A percentile compares a stretch with the other conserved stretches of the same genome.
These are phyloP conservation scores for Coenonympha arcania DNA, from an alignment of 2,888 invertebrate species.

Conservation along the genomic window DNA sequence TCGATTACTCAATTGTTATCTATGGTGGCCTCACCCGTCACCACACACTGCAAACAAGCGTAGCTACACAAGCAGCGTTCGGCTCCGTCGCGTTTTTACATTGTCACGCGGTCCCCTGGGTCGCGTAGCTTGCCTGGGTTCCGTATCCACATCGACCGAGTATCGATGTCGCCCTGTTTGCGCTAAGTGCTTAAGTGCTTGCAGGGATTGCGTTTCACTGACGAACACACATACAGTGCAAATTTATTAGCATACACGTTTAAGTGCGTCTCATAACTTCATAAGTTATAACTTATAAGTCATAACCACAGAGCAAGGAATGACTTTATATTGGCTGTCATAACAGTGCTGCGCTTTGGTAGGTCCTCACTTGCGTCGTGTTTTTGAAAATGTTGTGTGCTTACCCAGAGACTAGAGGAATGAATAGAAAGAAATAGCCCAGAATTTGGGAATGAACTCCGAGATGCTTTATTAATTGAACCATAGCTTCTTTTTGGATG, in stretches of 20 bases:
- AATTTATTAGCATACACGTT: slow-evolving; percentile 39
- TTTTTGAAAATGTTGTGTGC: neutral
- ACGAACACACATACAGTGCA: slow-evolving; percentile 63
- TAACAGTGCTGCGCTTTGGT: slow-evolving; percentile 18
- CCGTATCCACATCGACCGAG: no score
- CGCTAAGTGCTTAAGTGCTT: slow-evolving; percentile 72
- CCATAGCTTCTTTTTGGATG: no score
- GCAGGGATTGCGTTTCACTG: slow-evolving; percentile 61
- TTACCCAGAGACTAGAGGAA: neutral
- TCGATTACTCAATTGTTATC: neutral
- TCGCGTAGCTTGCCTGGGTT: no score
- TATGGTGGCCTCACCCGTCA: slow-evolving; percentile 38
- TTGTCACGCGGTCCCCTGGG: slow-evolving; percentile 64
- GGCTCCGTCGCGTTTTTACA: slow-evolving; percentile 62
- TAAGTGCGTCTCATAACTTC: slow-evolving; percentile 30
- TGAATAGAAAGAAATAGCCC: neutral
- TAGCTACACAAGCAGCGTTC: slow-evolving; percentile 46
- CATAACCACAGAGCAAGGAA: no score
- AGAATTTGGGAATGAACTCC: no score
- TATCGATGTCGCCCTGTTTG: slow-evolving; percentile 72
- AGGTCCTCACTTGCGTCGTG: neutral
- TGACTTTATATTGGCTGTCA: no score
- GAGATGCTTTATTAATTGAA: no score
- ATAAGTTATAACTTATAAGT: slow-evolving; percentile 7
- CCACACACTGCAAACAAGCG: slow-evolving; percentile 59